Base-by-base conservation (phyloP, 2,113 vertebrate genomes). In the Seriola rivoliana region DNA sequence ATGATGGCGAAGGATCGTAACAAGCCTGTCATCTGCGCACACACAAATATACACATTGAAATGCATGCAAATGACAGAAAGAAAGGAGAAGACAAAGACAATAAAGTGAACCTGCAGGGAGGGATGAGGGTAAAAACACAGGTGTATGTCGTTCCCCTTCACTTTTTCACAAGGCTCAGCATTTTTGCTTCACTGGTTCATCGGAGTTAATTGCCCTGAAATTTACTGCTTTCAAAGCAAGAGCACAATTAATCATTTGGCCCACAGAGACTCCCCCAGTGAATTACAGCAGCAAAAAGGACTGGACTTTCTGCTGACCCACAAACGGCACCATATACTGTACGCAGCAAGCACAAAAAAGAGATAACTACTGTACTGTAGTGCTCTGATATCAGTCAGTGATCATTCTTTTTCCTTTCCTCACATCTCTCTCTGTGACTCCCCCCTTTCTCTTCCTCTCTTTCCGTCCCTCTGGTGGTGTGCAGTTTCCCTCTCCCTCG, bases 1-100 rank as follows among this genome's bases (percentile, higher is more conserved):
- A 71, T 94, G 96, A 82, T 97, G 98, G 23, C 97, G 96, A 67
- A 99, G 97, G 76, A 99, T 95, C 23, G 96, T 96, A 82, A 97
- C 95, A 60, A 99, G 96, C 70, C 97, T 93, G 84, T 98, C 96
- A 88, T 99, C 98, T 99, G 95, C 34, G 54, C 25, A 67, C n/a
- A 3, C n/a, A 52, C 8, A 58, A 8, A 68, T 1, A 67, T 19
- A 3, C 25, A 3, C 46, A 69, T 55, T 40, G 25, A 70, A 81
- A 82, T 9, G 34, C 21, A 78, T 40, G 44, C 16, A 23, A 13
- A 73, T 7, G 14, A 29, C 23, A 10, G 38, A 21, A 48, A 40
- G 17, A n/a, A 44, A 64, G 25, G 46, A 32, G 4, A 19, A 57
- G 42, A 62, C 40, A 81, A 32, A 70, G 38, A 40, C 38, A 34